Conservation (phyloP, 2,888 invertebrate genomes). For the Exocentrus adspersus region DNA sequence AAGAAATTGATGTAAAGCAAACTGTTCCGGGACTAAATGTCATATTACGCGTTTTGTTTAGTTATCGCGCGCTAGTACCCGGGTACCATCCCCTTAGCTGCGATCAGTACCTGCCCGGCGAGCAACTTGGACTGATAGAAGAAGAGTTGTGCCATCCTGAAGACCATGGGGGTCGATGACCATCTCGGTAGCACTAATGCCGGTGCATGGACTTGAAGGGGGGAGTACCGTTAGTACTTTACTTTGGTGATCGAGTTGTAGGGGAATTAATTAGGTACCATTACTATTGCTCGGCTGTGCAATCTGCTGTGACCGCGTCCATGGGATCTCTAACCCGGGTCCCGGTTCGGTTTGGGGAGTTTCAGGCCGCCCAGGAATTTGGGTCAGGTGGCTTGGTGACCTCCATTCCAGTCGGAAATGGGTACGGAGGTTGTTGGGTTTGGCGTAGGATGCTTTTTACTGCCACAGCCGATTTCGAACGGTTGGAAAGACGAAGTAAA, state of each 20-base stretch:
- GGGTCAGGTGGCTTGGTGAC: neutral
- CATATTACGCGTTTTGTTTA: conserved; percentile 34
- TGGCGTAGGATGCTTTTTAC: no score
- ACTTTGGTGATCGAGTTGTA: conserved; percentile 58
- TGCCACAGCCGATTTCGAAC: no score
- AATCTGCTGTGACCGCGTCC: neutral
- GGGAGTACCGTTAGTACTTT: conserved; percentile 61
- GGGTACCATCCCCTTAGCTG: conserved; percentile 57
- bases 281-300: conserved; percentile 46
- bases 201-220: conserved; percentile 58
- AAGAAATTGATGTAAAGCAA: neutral
- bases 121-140: conserved; percentile 57
- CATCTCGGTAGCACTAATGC: conserved; percentile 55
- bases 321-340: neutral
- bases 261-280: conserved; percentile 53
- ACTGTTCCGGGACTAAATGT: neutral
- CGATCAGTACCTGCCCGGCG: conserved; percentile 57
- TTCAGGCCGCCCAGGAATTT: neutral
- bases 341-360: neutral
- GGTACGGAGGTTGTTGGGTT: no score
- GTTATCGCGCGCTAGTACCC: conserved; percentile 55
- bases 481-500: no score
- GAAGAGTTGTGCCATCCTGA: conserved; percentile 59
- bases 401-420: neutral
- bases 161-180: conserved; percentile 58